Percentiles rank a stretch among this genome's conserved stretches.
Evolutionary conservation across 2,888 invertebrate genomes (phyloP).

Genomic region (Dasysyrphus tricinctus): DNA sequence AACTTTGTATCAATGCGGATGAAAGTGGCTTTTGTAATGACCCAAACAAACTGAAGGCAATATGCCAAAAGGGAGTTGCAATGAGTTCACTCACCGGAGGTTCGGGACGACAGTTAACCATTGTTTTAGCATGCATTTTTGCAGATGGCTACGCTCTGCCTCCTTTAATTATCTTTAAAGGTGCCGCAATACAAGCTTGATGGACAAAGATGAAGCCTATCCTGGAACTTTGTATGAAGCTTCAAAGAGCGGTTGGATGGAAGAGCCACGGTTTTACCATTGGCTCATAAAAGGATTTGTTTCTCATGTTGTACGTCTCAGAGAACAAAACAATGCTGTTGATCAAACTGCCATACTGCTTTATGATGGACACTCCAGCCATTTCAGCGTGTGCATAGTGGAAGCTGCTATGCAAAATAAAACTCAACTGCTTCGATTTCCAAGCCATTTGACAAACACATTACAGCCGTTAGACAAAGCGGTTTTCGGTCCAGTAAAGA

Average conservation of each 20-base stretch:
- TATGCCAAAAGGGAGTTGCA: too few species aligned
- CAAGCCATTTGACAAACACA: constrained; percentile 34
- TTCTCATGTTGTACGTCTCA: constrained; percentile 4
- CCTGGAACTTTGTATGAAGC: constrained; percentile 49
- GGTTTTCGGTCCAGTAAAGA: constrained; percentile 46
- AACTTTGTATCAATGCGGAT: too few species aligned
- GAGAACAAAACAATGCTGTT: not conserved
- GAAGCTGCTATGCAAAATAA: constrained; percentile 41
- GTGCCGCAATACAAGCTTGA: constrained; percentile 12
- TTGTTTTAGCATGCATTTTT: constrained; percentile 19
- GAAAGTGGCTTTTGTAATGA: too few species aligned
- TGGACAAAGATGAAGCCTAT: constrained; percentile 29
- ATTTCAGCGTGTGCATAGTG: constrained; percentile 55
- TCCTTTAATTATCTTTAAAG: constrained; percentile 29
- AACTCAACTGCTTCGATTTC: constrained; percentile 41
- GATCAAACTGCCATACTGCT: constrained; percentile 38
- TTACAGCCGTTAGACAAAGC: constrained; percentile 43
- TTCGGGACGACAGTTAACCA: constrained; percentile 17
- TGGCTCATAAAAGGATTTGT: constrained; percentile 31
- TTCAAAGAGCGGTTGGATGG: constrained; percentile 5
- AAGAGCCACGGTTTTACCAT: not conserved
- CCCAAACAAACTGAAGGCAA: too few species aligned
- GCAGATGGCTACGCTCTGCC: constrained; percentile 14
- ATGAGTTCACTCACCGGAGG: too few species aligned
- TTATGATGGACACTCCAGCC: constrained; percentile 47